A percentile compares a stretch with the other conserved stretches of the same genome.
Evolutionary conservation across 1,140 invertebrate genomes (phyloP).

Genomic region (Linepithema humile): DNA sequence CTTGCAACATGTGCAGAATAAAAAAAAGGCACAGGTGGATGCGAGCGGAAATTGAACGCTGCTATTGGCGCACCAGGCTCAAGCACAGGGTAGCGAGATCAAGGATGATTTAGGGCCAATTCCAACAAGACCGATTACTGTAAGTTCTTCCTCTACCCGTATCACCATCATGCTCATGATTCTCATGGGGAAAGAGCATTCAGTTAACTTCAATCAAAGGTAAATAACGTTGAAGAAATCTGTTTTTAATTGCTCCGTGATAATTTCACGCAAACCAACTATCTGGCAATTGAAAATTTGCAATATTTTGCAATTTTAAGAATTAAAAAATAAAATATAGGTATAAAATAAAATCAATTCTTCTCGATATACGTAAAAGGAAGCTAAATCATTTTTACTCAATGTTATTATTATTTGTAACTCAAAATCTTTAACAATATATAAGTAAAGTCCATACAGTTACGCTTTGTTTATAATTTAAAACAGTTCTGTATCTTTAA

Average conservation of each 20-base stretch:
- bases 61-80: slow-evolving; percentile 26
- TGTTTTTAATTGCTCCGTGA: background rate
- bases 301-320: background rate
- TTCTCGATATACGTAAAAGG: background rate
- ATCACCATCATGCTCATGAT: background rate
- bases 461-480: too few relatives aligned
- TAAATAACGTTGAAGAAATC: background rate
- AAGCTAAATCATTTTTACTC: background rate
- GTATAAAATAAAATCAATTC: background rate
- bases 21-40: slow-evolving; percentile 42
- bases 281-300: slow-evolving; percentile 14
- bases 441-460: background rate
- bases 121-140: slow-evolving; percentile 30
- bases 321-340: background rate
- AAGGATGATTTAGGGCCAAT: slow-evolving; percentile 39
- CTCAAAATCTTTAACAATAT: background rate
- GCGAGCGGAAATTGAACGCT: slow-evolving; percentile 53
- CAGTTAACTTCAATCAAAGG: background rate
- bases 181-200: background rate
- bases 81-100: slow-evolving; percentile 11
- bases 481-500: background rate
- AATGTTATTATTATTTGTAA: background rate
- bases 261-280: slow-evolving; percentile 26
- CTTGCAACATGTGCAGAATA: slow-evolving; percentile 24
- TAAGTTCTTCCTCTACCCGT: background rate